Percentiles rank a stretch among this genome's conserved stretches.
Conservation (phyloP, 2,113 vertebrate species). For the Desmodus rotundus region DNA sequence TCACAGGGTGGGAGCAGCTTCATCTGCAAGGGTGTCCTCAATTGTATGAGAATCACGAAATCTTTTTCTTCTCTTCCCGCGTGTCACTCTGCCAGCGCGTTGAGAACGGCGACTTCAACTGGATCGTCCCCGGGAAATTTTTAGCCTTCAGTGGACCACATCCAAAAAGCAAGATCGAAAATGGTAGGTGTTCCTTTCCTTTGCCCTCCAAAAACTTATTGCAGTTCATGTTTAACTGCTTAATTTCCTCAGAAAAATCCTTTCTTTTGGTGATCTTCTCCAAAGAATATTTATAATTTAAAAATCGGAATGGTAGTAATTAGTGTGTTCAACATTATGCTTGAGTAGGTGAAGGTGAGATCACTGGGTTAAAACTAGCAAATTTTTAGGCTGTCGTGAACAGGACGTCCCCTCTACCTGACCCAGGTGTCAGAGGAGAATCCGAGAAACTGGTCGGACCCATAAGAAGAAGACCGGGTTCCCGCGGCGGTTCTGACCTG, state of each 20-base stretch:
- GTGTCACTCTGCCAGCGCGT: conserved; percentile 86
- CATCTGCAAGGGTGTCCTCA: conserved; percentile 5
- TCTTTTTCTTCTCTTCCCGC: conserved; percentile 56
- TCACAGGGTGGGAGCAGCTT: background rate
- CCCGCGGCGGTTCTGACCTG: background rate
- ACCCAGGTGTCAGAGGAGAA: background rate
- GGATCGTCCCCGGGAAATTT: conserved; percentile 95
- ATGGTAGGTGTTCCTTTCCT: conserved; percentile 85
- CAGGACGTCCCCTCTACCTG: background rate
- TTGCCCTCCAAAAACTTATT: background rate
- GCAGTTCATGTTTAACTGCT: background rate
- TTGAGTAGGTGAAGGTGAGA: background rate
- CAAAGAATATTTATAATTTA: background rate
- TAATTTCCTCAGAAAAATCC: background rate
- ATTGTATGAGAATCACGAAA: conserved; percentile 44
- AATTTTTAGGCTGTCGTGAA: background rate
- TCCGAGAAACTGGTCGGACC: background rate
- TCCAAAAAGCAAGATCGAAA: conserved; percentile 96
- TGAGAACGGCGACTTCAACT: conserved; percentile 98
- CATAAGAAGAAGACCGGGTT: background rate
- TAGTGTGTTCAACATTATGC: background rate
- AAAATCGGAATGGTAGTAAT: background rate
- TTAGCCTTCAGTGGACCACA: conserved; percentile 98
- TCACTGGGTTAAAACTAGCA: background rate
- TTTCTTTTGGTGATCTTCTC: no score